These are phyloP conservation scores for Lamprologus callipterus DNA, from an alignment of 2,113 vertebrate genomes.

Conservation along the genomic window DNA sequence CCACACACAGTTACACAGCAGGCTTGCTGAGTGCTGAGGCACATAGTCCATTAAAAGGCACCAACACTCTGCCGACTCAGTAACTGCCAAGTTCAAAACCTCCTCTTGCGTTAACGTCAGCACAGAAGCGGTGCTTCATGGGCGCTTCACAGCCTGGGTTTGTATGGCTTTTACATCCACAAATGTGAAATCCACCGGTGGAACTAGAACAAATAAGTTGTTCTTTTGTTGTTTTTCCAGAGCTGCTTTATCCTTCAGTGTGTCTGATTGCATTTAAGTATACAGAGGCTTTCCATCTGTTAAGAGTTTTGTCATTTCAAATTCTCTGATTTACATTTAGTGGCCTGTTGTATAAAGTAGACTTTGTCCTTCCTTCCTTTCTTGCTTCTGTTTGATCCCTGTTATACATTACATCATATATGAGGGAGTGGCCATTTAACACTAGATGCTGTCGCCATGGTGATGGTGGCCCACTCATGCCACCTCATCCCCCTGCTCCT, in stretches of 20 bases:
- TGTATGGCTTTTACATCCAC: not conserved
- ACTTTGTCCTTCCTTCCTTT: not conserved
- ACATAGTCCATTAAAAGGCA: not conserved
- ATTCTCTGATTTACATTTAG: not conserved
- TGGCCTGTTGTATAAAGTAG: not conserved
- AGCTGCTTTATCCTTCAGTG: not conserved
- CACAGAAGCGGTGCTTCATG: not conserved
- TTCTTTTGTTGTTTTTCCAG: not conserved
- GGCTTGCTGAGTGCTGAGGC: not conserved
- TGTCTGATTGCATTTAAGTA: slow-evolving; percentile 29
- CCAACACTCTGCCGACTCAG: not conserved
- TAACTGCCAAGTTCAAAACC: not conserved
- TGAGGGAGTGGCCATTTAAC: slow-evolving; percentile 13
- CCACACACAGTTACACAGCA: not conserved
- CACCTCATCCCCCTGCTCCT: not conserved
- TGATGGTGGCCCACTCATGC: slow-evolving; percentile 17
- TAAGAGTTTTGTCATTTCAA: not conserved
- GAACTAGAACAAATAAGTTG: not conserved
- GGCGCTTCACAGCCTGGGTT: not conserved
- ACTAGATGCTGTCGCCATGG: slow-evolving; percentile 48
- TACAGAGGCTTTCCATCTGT: not conserved
- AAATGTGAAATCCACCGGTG: not conserved
- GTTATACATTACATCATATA: not conserved
- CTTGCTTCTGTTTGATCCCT: not conserved
- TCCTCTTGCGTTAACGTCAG: not conserved